Conservation (phyloP, 1,140 invertebrate species). For the Ruditapes philippinarum region DNA sequence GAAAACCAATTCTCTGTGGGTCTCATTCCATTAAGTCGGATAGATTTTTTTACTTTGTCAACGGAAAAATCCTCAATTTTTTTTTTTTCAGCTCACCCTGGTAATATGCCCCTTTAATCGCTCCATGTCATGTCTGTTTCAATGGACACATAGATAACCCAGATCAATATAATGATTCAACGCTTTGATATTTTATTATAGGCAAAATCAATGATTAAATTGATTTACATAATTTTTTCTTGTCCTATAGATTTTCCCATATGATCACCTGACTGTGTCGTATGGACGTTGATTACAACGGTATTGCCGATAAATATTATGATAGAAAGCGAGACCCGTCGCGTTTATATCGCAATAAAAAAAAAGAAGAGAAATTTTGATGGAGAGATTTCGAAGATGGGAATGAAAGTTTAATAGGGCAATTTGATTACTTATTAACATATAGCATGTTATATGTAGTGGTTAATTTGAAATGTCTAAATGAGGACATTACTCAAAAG, state of each 20-base stretch:
- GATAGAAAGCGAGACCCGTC: conserved; percentile 3
- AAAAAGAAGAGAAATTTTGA: too few species aligned
- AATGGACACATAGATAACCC: conserved; percentile 40
- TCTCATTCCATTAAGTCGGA: too few species aligned
- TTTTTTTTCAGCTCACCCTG: too few species aligned
- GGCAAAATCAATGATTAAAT: conserved; percentile 57
- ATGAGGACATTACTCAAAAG: too few species aligned
- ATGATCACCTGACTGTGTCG: conserved; percentile 5
- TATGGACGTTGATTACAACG: conserved; percentile 5
- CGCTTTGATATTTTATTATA: conserved; percentile 54
- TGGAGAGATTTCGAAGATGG: background rate
- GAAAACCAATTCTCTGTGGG: too few species aligned
- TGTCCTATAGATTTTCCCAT: background rate
- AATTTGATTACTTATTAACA: conserved; percentile 9
- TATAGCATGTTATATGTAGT: background rate
- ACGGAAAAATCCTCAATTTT: too few species aligned
- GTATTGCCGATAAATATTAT: conserved; percentile 14
- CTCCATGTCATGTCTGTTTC: background rate
- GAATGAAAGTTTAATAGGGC: conserved; percentile 19
- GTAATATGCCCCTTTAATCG: background rate
- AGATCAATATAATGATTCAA: conserved; percentile 58
- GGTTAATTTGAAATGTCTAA: background rate
- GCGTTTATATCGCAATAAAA: background rate
- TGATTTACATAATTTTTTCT: conserved; percentile 61
- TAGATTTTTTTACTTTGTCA: too few species aligned